Evolutionary conservation across 2,113 vertebrate species (phyloP), one percentile per base, ranked within the genome.

Genomic region (Ranitomeya imitator): DNA sequence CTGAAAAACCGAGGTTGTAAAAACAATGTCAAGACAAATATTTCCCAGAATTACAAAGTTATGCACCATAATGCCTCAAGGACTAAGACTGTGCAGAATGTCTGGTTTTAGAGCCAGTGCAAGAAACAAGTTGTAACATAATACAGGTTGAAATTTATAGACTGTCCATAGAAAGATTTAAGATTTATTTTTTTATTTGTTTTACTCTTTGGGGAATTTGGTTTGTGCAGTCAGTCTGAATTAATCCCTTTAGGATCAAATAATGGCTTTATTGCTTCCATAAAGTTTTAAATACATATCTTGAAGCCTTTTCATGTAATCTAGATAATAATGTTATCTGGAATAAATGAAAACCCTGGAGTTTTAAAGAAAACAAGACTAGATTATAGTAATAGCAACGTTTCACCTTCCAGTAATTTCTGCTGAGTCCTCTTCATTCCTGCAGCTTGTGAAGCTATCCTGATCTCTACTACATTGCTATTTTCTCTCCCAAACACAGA

Each of bases 11-110:
- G 16, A 82, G 79, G 67, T 52, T 82, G 78, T 82, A 74, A 88
- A 82, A 88, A 83, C 79, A 88, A 79, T 74, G 86, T 88, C 86
- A 88, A 88, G 65, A 80, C 79, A 83, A 88, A 88, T 88, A 82
- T 88, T 82, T 83, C 45, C 71, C 55, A 88, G 67, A 59, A 61
- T 82, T 88, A 54, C 65, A 73, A 45, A 78, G 52, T 82, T 45
- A 61, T 23, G 54, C 79, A 60, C 79, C 79, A 51, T 21, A 45
- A 51, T 88, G 86, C 78, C 60, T 81, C 15, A 26, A 83, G 79
- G 54, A 88, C 14, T 80, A 80, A 88, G 52, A 76, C 57, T 88
- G 54, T 31, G 61, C 4, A 26, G 14, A 57, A 87, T 57, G 45
- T 59, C 55, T 77, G 74, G 23, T 77, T 59, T 78, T 19, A 61